These are phyloP conservation scores for Drosophila auraria DNA, from an alignment of 1,140 invertebrate genomes.

Conservation along the genomic window DNA sequence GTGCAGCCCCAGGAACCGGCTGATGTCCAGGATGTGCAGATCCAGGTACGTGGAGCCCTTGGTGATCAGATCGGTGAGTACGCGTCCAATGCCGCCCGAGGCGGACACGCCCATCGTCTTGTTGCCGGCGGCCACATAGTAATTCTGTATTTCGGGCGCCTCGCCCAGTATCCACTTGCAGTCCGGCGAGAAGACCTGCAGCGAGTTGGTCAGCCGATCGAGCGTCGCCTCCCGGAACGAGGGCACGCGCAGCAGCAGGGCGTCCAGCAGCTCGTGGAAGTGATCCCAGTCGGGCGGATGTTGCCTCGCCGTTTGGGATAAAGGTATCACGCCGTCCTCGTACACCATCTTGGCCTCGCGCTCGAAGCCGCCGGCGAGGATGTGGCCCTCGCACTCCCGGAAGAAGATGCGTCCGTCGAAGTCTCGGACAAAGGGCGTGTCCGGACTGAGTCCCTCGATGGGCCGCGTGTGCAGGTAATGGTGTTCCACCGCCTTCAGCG, in stretches of 20 bases:
- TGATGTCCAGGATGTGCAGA: slow-evolving; percentile 96
- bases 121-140: slow-evolving; percentile 98
- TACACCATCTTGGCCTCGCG: slow-evolving; percentile 95
- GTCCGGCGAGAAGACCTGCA: slow-evolving; percentile 97
- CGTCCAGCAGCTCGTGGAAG: slow-evolving; percentile 95
- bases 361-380: slow-evolving; percentile 94
- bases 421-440: slow-evolving; percentile 94
- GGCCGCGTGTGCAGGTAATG: slow-evolving; percentile 95
- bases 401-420: slow-evolving; percentile 96
- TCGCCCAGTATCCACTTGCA: slow-evolving; percentile 97
- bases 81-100: slow-evolving; percentile 96
- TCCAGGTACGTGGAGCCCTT: slow-evolving; percentile 93
- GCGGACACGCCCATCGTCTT: slow-evolving; percentile 97
- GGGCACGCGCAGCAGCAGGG: slow-evolving; percentile 94
- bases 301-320: slow-evolving; percentile 86
- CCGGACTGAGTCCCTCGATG: slow-evolving; percentile 89
- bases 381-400: slow-evolving; percentile 91
- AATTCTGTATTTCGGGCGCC: slow-evolving; percentile 96
- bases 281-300: slow-evolving; percentile 97
- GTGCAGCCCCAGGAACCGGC: slow-evolving; percentile 96
- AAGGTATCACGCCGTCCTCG: slow-evolving; percentile 90
- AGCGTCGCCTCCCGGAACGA: slow-evolving; percentile 89
- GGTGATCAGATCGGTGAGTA: slow-evolving; percentile 95
- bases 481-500: slow-evolving; percentile 96
- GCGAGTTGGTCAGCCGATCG: slow-evolving; percentile 93